Evolutionary conservation across 1,140 invertebrate species (phyloP).

Genomic region (Wiebesia pumilae): DNA sequence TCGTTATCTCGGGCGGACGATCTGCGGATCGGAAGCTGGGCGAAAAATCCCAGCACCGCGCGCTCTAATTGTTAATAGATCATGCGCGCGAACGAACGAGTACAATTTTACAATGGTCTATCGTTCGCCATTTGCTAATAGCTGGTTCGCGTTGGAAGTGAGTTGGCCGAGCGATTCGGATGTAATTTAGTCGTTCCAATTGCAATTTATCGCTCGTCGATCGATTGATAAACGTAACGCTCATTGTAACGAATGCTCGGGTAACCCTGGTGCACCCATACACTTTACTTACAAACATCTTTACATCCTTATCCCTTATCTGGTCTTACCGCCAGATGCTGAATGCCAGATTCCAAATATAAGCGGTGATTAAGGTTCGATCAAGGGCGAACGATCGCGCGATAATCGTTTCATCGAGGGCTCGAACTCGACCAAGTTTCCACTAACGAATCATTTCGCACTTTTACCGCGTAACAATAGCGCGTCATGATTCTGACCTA

Average conservation of each 20-base stretch:
- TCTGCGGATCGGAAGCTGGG: slow-evolving; percentile 48
- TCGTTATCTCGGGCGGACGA: slow-evolving; percentile 32
- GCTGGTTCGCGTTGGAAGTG: not conserved
- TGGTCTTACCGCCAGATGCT: not conserved
- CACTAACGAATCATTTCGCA: not conserved
- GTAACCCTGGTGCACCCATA: not conserved
- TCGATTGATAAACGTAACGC: slow-evolving; percentile 35
- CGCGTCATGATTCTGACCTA: not conserved
- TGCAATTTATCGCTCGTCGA: slow-evolving; percentile 35
- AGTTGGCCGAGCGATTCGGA: slow-evolving; percentile 29
- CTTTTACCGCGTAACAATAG: not conserved
- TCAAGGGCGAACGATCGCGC: not conserved
- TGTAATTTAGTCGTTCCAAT: slow-evolving; percentile 49
- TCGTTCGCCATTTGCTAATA: slow-evolving; percentile 37
- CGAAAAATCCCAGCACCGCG: slow-evolving; percentile 36
- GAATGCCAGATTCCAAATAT: too few species aligned
- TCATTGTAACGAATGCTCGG: not conserved
- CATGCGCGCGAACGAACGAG: not conserved
- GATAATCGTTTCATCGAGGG: not conserved
- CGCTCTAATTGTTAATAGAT: slow-evolving; percentile 52
- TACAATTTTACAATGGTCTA: slow-evolving; percentile 32
- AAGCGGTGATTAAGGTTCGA: too few species aligned
- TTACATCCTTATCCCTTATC: not conserved
- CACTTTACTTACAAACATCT: not conserved
- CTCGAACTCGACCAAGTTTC: not conserved